phyloP scores from a whole-genome alignment of 2,888 invertebrate genomes.

The Napeogenes sylphis region DNA sequence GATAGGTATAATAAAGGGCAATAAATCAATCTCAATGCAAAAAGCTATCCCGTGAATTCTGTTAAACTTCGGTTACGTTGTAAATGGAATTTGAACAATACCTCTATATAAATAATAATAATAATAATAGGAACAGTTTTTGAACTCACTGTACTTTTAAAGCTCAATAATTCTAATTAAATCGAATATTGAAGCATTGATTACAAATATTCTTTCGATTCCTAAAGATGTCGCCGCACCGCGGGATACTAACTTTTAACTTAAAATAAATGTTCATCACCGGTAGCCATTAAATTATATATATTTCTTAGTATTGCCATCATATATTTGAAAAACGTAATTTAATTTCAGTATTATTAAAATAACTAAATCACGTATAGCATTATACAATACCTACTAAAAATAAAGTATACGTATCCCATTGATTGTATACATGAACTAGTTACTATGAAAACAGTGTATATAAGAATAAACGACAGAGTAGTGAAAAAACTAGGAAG shows the following conservation, averaged over 20 bases:
- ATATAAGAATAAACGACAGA: not conserved
- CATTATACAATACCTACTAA: too few relatives aligned
- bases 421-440: too few relatives aligned
- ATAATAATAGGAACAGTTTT: slow-evolving; percentile 17
- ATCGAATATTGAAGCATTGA: slow-evolving; percentile 72
- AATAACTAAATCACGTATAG: too few relatives aligned
- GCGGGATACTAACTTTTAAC: slow-evolving; percentile 43
- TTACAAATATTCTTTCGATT: slow-evolving; percentile 55
- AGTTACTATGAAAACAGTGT: not conserved
- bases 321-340: too few relatives aligned
- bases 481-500: slow-evolving; percentile 6
- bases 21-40: too few relatives aligned
- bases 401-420: too few relatives aligned
- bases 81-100: too few relatives aligned
- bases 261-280: slow-evolving; percentile 40
- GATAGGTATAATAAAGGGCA: too few relatives aligned
- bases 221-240: slow-evolving; percentile 60
- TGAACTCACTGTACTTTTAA: slow-evolving; percentile 44
- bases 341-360: too few relatives aligned
- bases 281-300: slow-evolving; percentile 45
- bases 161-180: slow-evolving; percentile 71
- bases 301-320: slow-evolving; percentile 16
- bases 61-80: too few relatives aligned
- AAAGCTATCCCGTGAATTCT: too few relatives aligned
- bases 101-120: too few relatives aligned